Conservation (phyloP, 2,797 vertebrate genomes). For the Jordanella pulchra region DNA sequence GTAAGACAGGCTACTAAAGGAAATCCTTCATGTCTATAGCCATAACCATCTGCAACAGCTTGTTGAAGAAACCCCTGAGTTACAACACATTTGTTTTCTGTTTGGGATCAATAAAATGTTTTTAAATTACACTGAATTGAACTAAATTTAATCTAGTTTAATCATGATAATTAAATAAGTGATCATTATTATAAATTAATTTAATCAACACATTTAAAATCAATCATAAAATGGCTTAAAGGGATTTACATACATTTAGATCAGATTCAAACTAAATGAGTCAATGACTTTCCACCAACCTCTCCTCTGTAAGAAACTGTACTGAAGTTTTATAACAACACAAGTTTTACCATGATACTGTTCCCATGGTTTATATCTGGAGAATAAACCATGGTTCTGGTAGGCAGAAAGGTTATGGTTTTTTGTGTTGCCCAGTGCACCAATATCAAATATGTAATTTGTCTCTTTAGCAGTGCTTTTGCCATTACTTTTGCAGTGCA, state of each 20-base stretch:
- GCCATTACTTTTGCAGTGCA: neutral
- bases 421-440: too few relatives aligned
- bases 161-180: neutral
- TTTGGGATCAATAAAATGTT: too few relatives aligned
- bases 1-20: too few relatives aligned
- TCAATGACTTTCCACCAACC: too few relatives aligned
- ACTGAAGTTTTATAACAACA: neutral
- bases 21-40: too few relatives aligned
- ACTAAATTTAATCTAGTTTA: neutral
- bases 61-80: too few relatives aligned
- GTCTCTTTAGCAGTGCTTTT: neutral
- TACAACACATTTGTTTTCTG: too few relatives aligned
- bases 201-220: neutral
- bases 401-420: too few relatives aligned
- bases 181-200: neutral
- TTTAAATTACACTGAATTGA: too few relatives aligned
- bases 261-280: neutral
- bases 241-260: neutral
- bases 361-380: neutral
- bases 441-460: too few relatives aligned
- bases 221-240: neutral
- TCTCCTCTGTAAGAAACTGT: neutral
- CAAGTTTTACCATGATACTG: neutral
- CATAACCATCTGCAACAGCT: too few relatives aligned
- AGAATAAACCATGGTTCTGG: too few relatives aligned